Base-by-base conservation (phyloP, 1,140 invertebrate genomes). In the Stegodyphus dumicola region DNA sequence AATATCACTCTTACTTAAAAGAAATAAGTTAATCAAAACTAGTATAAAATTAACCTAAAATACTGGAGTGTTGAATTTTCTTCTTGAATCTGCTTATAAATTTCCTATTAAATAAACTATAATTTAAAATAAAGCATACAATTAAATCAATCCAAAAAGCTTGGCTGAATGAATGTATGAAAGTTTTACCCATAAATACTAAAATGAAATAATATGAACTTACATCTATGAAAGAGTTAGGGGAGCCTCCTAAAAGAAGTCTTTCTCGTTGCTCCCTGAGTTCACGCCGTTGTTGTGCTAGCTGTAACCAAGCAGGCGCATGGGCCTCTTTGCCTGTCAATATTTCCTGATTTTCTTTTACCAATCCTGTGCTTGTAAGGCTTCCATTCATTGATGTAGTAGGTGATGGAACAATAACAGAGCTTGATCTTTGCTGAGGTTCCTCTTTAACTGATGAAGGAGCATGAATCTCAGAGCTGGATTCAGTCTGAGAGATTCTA, bases 251-350 rank as follows among this genome's bases (percentile, higher is more conserved):
- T 6, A 87, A 48, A 11, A 85, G 67, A 33, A 87, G 80, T 56
- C 85, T 86, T 53, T 88, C 93, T 85, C 94, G 91, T 87, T 94
- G 92, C 89, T 95, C 94, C 93, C 94, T 94, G 88, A 95, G 93
- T 64, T 94, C 94, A 56, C 93, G 92, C 88, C 94, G 92, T 89
- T 95, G 94, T 89, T 94, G 92, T 56, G 95, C 95, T 65, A 89
- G 60, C 51, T 87, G 88, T 76, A 87, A 75, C 89, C 88, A 89
- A 65, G 89, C 87, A 53, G 88, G 88, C 48, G 88, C 64, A 70
- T 85, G 77, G 49, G 87, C 87, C n/a, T 81, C 79, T 74, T 85
- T 76, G 5, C 52, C 65, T 56, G 15, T 18, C 51, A 85, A 51
- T 7, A 64, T 51, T 18, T 87, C 87, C 48, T 87, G 80, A 33